phyloP scores from a whole-genome alignment of 2,797 vertebrate species.

The Leuciscus waleckii region DNA sequence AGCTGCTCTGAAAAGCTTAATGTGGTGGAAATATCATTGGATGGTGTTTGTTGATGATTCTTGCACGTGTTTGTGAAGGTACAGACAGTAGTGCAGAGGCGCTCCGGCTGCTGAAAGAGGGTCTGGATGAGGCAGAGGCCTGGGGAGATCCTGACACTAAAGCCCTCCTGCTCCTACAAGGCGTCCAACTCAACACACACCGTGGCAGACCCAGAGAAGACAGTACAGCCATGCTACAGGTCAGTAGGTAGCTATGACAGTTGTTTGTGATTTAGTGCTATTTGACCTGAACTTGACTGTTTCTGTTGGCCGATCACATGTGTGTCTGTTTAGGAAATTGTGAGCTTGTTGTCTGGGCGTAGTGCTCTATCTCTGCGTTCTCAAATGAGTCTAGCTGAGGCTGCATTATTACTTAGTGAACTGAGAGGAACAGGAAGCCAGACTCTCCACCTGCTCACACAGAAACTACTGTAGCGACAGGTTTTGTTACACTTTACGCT shows the following conservation, averaged over 20 bases:
- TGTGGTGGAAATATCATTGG: background rate
- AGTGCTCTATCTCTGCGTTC: conserved; percentile 66
- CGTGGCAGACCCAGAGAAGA: conserved; percentile 71
- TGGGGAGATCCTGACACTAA: conserved; percentile 83
- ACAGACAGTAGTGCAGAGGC: conserved; percentile 76
- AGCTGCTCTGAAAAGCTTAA: conserved; percentile 2
- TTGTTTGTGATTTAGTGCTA: background rate
- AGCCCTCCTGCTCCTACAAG: conserved; percentile 85
- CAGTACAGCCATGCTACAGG: conserved; percentile 68
- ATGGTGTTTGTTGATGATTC: conserved; percentile 1
- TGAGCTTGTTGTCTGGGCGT: conserved; percentile 71
- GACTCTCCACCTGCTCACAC: conserved; percentile 68
- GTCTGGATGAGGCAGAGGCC: conserved; percentile 80
- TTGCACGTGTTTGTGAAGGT: conserved; percentile 71
- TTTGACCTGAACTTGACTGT: conserved; percentile 15
- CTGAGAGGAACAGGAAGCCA: conserved; percentile 62
- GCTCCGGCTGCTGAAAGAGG: conserved; percentile 79
- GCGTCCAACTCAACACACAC: conserved; percentile 79
- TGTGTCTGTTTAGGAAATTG: conserved; percentile 69
- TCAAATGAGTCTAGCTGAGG: conserved; percentile 68
- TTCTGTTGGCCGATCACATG: conserved; percentile 27
- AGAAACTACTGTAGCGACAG: conserved; percentile 76
- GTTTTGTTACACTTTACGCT: conserved; percentile 56
- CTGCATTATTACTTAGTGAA: conserved; percentile 71
- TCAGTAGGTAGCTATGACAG: conserved; percentile 39